phyloP scores from a whole-genome alignment of 2,888 invertebrate species.

The Atrina japonica region DNA sequence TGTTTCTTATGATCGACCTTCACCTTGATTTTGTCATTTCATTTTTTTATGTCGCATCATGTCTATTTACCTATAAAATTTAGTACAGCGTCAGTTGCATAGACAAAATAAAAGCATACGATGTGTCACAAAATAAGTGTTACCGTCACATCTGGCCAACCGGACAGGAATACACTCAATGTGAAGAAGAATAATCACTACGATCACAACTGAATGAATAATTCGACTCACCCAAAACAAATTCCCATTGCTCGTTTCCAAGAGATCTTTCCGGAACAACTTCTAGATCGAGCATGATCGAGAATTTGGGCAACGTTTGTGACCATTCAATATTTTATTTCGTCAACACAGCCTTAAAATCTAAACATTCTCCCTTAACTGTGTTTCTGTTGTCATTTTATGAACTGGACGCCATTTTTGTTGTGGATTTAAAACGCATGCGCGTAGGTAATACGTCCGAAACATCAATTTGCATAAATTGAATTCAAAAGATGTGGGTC shows the following conservation, averaged over 20 bases:
- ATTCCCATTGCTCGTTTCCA: constrained; percentile 99
- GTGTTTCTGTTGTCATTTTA: constrained; percentile 31
- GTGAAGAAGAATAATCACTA: no score
- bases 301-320: neutral
- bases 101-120: no score
- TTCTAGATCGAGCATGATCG: constrained; percentile 95
- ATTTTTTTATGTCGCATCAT: no score
- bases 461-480: neutral
- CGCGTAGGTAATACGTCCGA: constrained; percentile 47
- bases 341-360: neutral
- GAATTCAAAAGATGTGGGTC: no score
- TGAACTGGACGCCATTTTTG: constrained; percentile 55
- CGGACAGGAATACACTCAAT: no score
- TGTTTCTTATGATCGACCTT: constrained; percentile 49
- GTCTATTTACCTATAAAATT: no score
- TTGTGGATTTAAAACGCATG: constrained; percentile 66
- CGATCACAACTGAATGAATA: neutral
- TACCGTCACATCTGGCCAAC: no score
- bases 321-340: neutral
- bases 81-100: no score
- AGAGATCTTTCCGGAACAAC: constrained; percentile 92
- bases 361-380: constrained; percentile 8
- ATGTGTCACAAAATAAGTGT: no score
- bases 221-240: constrained; percentile 92
- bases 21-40: constrained; percentile 45